Percentiles rank a stretch among this genome's conserved stretches.
Conservation (phyloP, 2,113 vertebrate genomes). For the Odontesthes bonariensis region DNA sequence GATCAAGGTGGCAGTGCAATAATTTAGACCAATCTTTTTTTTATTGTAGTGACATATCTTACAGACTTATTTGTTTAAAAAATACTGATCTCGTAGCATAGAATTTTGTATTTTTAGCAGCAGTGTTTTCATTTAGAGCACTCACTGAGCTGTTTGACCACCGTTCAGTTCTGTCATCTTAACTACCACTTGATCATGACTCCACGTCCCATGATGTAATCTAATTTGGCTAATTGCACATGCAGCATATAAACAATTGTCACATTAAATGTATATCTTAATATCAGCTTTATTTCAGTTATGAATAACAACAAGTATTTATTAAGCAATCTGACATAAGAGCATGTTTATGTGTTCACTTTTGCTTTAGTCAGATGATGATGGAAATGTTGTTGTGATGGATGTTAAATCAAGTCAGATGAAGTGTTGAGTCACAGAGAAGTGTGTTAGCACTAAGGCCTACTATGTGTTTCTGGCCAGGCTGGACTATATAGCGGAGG, state of each 20-base stretch:
- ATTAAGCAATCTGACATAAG: conserved; percentile 31
- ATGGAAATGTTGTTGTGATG: conserved; percentile 58
- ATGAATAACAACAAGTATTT: conserved; percentile 17
- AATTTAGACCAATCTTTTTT: not conserved
- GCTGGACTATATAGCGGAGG: conserved; percentile 34
- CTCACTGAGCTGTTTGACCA: conserved; percentile 12
- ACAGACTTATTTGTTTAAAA: not conserved
- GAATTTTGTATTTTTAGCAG: not conserved
- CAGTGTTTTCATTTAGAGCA: not conserved
- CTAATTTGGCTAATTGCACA: conserved; percentile 36
- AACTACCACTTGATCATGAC: conserved; percentile 30
- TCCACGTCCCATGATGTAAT: conserved; percentile 19
- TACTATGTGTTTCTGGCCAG: conserved; percentile 57
- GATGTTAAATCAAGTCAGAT: conserved; percentile 60
- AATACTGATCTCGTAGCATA: not conserved
- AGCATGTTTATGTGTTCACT: conserved; percentile 25
- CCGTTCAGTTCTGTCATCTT: conserved; percentile 5
- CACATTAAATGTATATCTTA: conserved; percentile 42
- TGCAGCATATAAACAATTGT: conserved; percentile 38
- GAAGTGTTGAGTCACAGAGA: conserved; percentile 77
- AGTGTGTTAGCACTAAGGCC: conserved; percentile 57
- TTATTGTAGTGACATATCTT: not conserved
- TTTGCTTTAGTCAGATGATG: conserved; percentile 25
- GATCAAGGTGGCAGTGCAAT: conserved; percentile 3
- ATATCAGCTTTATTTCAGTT: conserved; percentile 25